These are phyloP conservation scores for Zoanthus gigantus DNA, from an alignment of 92 coral and sea anemone genomes.

Conservation along the genomic window DNA sequence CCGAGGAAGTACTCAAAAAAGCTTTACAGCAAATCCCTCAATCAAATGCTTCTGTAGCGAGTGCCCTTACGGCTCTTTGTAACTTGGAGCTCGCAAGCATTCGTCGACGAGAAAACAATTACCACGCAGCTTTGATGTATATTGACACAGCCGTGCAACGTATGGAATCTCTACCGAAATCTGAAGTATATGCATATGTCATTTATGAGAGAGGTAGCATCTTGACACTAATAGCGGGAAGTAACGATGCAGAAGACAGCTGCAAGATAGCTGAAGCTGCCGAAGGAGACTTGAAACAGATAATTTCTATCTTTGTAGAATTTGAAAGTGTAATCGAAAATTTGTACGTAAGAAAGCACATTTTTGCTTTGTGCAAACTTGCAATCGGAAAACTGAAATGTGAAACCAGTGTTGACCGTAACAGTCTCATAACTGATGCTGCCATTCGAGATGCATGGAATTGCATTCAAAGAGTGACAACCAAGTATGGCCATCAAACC, in stretches of 20 bases:
- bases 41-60: neutral
- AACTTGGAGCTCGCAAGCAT: neutral
- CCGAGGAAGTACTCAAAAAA: neutral
- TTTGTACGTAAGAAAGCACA: constrained; percentile 13
- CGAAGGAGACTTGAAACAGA: neutral
- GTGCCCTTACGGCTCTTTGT: neutral
- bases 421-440: neutral
- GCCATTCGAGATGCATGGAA: constrained; percentile 16
- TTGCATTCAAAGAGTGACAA: neutral
- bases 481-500: neutral
- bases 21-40: neutral
- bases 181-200: constrained; percentile 7
- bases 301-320: neutral
- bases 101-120: neutral
- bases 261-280: neutral
- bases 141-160: neutral
- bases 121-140: neutral
- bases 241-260: neutral
- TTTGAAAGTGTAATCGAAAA: neutral
- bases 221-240: neutral
- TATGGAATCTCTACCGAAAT: neutral
- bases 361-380: constrained; percentile 24
- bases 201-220: constrained; percentile 14
- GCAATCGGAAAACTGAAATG: constrained; percentile 21
- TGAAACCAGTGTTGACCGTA: neutral